Percentiles rank a stretch among this genome's conserved stretches.
phyloP scores from a whole-genome alignment of 2,797 vertebrate genomes.

The Tinamus major region DNA sequence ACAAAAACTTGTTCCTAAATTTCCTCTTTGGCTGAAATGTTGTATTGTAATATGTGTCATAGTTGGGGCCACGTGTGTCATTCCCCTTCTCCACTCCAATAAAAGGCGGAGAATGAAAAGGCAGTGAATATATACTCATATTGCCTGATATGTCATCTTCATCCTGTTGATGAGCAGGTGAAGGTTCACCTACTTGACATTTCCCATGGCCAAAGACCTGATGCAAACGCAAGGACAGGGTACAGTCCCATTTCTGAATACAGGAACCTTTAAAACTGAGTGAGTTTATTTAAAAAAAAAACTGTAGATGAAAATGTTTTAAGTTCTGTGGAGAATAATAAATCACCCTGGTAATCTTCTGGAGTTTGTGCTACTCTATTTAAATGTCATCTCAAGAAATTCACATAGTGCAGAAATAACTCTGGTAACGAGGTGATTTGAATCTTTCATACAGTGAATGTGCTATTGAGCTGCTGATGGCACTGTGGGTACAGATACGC shows the following conservation, averaged over 20 bases:
- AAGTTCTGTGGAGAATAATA: background rate
- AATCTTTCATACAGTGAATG: background rate
- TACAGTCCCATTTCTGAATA: background rate
- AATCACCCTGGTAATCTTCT: background rate
- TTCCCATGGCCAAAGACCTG: background rate
- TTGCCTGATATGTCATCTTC: background rate
- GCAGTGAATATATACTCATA: rapidly evolving
- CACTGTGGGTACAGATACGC: rapidly evolving
- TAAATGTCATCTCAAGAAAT: background rate
- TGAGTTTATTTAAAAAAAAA: too few species aligned
- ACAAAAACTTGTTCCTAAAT: background rate
- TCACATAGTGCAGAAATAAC: rapidly evolving
- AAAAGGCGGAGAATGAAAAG: background rate
- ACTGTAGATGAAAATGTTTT: background rate
- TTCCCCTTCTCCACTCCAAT: background rate
- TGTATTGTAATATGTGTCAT: background rate
- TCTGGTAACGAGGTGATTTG: background rate
- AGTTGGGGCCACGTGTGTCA: background rate
- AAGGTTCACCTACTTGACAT: rapidly evolving
- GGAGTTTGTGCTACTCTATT: rapidly evolving
- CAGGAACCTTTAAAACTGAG: background rate
- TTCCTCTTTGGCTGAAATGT: background rate
- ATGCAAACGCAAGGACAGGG: background rate
- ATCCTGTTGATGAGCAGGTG: background rate
- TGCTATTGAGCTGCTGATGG: rapidly evolving